Base-by-base conservation (phyloP, 2,797 vertebrate species). In the Erpetoichthys calabaricus region DNA sequence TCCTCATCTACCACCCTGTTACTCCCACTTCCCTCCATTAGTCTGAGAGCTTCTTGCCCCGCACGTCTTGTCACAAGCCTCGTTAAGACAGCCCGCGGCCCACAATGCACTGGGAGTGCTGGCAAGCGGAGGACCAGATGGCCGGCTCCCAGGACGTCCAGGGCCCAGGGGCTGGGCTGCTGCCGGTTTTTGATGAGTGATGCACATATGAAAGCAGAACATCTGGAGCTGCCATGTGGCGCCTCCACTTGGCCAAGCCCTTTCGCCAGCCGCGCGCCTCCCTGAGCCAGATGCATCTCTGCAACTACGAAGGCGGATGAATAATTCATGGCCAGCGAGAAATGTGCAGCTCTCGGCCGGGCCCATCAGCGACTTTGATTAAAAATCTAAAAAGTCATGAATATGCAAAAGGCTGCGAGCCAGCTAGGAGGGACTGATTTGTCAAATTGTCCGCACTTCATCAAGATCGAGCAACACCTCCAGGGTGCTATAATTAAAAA, bases 201-300 rank as follows among this genome's bases (percentile, higher is more conserved):
- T 64, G 84, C 87, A 81, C 84, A 87, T 70, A 82, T 63, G 79
- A 77, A 80, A 73, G 79, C 69, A 65, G 63, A 90, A 91, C 91
- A 93, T 91, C 91, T 91, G 91, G 85, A 86, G 75, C 56, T 61
- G 66, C 86, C 89, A 90, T 89, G 89, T 91, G 89, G 85, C 72
- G 74, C 69, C 68, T 65, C 53, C 75, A 73, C 80, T 78, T 74
- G 80, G 85, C 85, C 83, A 77, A 79, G 70, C 72, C 77, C 65
- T 76, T 63, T 67, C 77, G 81, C 80, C 82, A 72, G 75, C 74
- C 73, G 59, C 64, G 57, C 67, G 73, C 81, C 77, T 82, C 72
- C 64, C 75, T 4, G 69, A 74, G 63, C 77, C 66, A 75, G 69
- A 79, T 81, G 73, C 73, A 83, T 72, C 73, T 65, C 71, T 64